Percentiles rank a stretch among this genome's conserved stretches.
Conservation (phyloP, 2,888 invertebrate genomes). For the Drosophila kambysellisi region DNA sequence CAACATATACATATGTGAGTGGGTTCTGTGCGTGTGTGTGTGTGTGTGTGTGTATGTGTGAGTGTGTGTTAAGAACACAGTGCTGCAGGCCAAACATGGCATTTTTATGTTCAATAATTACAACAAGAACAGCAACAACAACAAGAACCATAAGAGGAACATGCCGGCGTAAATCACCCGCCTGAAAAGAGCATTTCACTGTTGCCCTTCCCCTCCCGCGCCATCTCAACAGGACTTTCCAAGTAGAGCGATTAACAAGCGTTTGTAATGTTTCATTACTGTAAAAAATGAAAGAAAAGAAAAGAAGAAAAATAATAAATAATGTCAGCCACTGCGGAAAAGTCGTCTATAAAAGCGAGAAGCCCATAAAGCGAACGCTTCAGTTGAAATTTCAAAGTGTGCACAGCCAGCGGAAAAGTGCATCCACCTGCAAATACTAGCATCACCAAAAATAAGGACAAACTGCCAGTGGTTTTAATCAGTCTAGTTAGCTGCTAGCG, state of each 20-base stretch:
- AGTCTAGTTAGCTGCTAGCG: constrained; percentile 22
- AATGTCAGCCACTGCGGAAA: constrained; percentile 11
- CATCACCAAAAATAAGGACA: background rate
- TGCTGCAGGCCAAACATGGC: constrained; percentile 73
- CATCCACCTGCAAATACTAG: constrained; percentile 13
- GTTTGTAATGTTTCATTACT: constrained; percentile 78
- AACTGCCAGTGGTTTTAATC: constrained; percentile 20
- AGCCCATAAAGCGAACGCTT: constrained; percentile 59
- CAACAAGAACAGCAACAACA: constrained; percentile 49
- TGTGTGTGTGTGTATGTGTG: constrained; percentile 11
- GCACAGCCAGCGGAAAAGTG: constrained; percentile 43
- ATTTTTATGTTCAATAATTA: constrained; percentile 78
- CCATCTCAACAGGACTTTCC: constrained; percentile 23
- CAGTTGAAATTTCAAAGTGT: constrained; percentile 75
- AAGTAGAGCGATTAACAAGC: constrained; percentile 75
- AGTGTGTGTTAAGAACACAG: constrained; percentile 67
- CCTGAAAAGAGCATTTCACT: constrained; percentile 78
- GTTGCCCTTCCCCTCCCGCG: constrained; percentile 38
- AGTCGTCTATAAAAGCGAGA: constrained; percentile 70
- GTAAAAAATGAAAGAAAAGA: constrained; percentile 59
- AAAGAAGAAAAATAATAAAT: constrained; percentile 16
- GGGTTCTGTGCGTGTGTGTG: constrained; percentile 12
- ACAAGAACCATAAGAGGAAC: constrained; percentile 35
- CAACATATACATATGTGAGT: constrained; percentile 29
- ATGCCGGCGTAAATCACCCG: constrained; percentile 60